phyloP scores from a whole-genome alignment of 2,797 vertebrate species.

The Champsocephalus gunnari region DNA sequence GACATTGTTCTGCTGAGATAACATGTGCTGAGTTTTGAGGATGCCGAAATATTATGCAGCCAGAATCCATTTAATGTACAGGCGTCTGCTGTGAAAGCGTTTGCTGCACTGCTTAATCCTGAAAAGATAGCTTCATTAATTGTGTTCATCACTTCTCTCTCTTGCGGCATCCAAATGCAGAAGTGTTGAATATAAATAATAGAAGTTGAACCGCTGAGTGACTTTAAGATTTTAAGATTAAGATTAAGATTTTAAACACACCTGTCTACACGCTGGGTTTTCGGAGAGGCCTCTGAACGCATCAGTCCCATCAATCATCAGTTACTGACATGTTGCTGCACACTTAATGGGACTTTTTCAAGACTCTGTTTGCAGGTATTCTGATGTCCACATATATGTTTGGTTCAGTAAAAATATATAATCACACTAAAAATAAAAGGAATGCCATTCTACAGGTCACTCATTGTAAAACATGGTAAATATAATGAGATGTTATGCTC shows the following conservation, averaged over 20 bases:
- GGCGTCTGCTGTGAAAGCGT: constrained; percentile 47
- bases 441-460: not conserved
- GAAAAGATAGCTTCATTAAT: constrained; percentile 77
- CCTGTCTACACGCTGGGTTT: constrained; percentile 49
- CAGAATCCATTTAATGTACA: constrained; percentile 64
- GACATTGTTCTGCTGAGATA: constrained; percentile 69
- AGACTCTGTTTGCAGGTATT: constrained; percentile 15
- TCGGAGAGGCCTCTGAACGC: constrained; percentile 36
- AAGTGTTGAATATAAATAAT: constrained; percentile 59
- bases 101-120: constrained; percentile 70
- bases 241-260: constrained; percentile 60
- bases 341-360: constrained; percentile 56
- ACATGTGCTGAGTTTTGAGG: constrained; percentile 59
- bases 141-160: constrained; percentile 56
- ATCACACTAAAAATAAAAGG: not conserved
- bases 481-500: constrained; percentile 33
- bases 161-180: constrained; percentile 47
- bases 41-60: constrained; percentile 64
- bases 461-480: constrained; percentile 8
- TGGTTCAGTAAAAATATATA: constrained; percentile 19
- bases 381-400: constrained; percentile 20
- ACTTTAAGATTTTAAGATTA: constrained; percentile 12
- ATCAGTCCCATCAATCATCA: constrained; percentile 67
- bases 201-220: constrained; percentile 65
- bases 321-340: constrained; percentile 17